These are phyloP conservation scores for Zaprionus ornatus DNA, from an alignment of 1,140 invertebrate genomes.

Conservation along the genomic window DNA sequence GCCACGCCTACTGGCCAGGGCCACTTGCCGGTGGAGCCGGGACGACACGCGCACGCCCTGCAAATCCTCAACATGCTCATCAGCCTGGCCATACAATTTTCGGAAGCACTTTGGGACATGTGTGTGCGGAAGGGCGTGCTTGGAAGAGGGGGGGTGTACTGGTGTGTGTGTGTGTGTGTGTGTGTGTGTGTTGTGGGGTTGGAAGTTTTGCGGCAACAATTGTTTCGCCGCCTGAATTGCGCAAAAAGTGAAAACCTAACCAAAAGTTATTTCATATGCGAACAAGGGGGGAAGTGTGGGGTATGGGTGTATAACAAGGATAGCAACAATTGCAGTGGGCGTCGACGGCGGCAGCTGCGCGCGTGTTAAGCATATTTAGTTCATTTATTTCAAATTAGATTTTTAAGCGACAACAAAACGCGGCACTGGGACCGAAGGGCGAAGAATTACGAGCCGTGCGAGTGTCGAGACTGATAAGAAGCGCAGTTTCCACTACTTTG, in stretches of 20 bases:
- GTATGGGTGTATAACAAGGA: background rate
- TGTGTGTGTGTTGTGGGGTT: constrained; percentile 9
- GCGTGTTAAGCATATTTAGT: constrained; percentile 84
- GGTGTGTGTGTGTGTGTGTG: constrained; percentile 2
- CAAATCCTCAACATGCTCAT: constrained; percentile 39
- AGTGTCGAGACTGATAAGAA: constrained; percentile 70
- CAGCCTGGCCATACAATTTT: constrained; percentile 37
- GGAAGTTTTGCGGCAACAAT: constrained; percentile 66
- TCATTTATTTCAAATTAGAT: constrained; percentile 84
- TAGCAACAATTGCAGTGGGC: constrained; percentile 32
- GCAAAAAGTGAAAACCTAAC: constrained; percentile 69
- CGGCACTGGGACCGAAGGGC: constrained; percentile 19
- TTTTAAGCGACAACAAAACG: constrained; percentile 63
- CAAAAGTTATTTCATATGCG: constrained; percentile 77
- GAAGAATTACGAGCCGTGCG: constrained; percentile 14
- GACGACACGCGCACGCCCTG: constrained; percentile 33
- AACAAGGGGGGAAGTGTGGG: background rate
- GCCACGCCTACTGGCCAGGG: background rate
- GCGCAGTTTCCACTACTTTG: constrained; percentile 23
- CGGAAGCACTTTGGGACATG: constrained; percentile 27
- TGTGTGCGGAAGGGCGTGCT: constrained; percentile 13
- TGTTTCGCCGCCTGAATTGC: constrained; percentile 59
- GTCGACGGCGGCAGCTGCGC: constrained; percentile 27
- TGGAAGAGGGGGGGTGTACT: background rate
- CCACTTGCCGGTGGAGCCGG: constrained; percentile 34